Evolutionary conservation across 2,113 vertebrate species (phyloP).

Genomic region (Romanogobio albipinnatus): DNA sequence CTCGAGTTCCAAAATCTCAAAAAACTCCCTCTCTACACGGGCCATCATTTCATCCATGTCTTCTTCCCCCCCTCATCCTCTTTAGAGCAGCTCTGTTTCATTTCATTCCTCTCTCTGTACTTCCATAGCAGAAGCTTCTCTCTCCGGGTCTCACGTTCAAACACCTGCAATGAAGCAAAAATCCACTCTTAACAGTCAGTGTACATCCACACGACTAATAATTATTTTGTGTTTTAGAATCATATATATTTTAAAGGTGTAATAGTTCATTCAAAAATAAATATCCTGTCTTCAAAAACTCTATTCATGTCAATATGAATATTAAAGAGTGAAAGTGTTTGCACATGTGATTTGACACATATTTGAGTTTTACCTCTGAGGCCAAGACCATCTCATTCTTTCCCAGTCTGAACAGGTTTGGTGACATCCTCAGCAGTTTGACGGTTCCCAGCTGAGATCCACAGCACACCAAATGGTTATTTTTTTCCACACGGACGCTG

Average conservation of each 20-base stretch:
- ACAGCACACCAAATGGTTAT: slow-evolving; percentile 79
- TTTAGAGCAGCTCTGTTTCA: too few species aligned
- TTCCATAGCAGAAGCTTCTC: slow-evolving; percentile 85
- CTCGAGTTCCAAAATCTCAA: too few species aligned
- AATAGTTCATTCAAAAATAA: not conserved
- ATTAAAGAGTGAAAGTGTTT: not conserved
- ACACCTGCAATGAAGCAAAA: slow-evolving; percentile 73
- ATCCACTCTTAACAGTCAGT: not conserved
- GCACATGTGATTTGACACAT: not conserved
- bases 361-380: slow-evolving; percentile 72
- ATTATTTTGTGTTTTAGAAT: not conserved
- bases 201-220: not conserved
- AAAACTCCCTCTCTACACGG: too few species aligned
- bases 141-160: slow-evolving; percentile 82
- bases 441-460: slow-evolving; percentile 82
- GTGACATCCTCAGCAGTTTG: slow-evolving; percentile 84
- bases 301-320: not conserved
- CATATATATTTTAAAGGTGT: not conserved
- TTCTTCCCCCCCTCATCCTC: too few species aligned
- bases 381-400: slow-evolving; percentile 86
- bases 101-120: slow-evolving; percentile 77
- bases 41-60: too few species aligned
- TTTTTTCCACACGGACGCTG: slow-evolving; percentile 86
- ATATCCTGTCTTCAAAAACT: not conserved
- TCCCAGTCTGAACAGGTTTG: slow-evolving; percentile 82